Evolutionary conservation across 1,140 invertebrate genomes (phyloP), one percentile per base, ranked within the genome.

Genomic region (Musca domestica): DNA sequence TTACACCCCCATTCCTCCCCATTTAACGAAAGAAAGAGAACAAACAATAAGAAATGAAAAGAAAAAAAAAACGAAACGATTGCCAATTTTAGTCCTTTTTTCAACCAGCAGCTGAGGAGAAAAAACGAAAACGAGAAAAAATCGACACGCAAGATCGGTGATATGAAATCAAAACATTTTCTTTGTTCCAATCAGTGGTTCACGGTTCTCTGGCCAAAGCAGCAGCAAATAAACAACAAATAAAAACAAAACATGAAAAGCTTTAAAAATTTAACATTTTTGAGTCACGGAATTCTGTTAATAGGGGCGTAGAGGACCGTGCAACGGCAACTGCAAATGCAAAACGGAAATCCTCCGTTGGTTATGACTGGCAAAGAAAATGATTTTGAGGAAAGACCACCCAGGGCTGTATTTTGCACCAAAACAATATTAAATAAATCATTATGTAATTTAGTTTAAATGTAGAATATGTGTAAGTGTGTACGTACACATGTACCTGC

Each of bases 351-450:
- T n/a, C n/a, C n/a, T 10, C 34, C 2, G 34, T 41, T 12, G 5
- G 12, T 7, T 5, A 41, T 41, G 34, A 41, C 34, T 7, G 34
- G 34, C 34, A 41, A 41, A 41, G 34, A 74, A 78, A 80, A 80
- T 80, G 77, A 73, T 77, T 75, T 20, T 61, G 41, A 78, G 72
- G 27, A 34, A 61, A 61, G 34, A 73, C 76, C 34, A 41, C 76
- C 76, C 77, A 80, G 77, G 77, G 77, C 77, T 74, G 77, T 80
- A 80, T 79, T 76, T 75, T 78, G 77, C 77, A 80, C 77, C 77
- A 80, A 64, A 51, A 51, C 5, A 51, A 20, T 58, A 58, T 22
- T 22, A 58, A 58, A 58, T 58, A 20, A 51, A 48, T 19, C 6
- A 64, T 48, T 64, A 64, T 64, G 47, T 64, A 64, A 51, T 48